Conservation (phyloP, 2,113 vertebrate species). For the Pipra filicauda region DNA sequence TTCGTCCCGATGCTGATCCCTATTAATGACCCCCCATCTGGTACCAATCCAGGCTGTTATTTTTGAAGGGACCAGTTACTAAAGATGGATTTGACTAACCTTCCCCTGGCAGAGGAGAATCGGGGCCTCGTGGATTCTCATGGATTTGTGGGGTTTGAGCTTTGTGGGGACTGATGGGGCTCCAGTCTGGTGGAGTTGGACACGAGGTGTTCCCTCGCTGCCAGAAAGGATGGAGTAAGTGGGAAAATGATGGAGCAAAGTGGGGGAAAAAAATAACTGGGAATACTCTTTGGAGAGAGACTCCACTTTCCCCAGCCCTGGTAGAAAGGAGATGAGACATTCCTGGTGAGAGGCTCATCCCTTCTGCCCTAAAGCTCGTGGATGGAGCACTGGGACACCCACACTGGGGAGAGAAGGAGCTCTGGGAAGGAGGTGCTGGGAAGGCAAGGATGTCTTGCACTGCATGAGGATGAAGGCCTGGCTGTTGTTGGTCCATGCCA, state of each 20-base stretch:
- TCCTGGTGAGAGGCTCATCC: neutral
- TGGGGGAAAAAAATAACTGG: neutral
- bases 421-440: neutral
- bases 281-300: neutral
- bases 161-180: neutral
- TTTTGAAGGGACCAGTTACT: neutral
- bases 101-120: neutral
- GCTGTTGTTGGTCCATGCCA: neutral
- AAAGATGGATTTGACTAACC: neutral
- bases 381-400: neutral
- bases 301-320: neutral
- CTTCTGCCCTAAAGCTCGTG: neutral
- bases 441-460: neutral
- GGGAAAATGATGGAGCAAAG: neutral
- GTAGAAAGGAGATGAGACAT: neutral
- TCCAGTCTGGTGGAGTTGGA: neutral
- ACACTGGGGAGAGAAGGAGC: neutral
- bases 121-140: neutral
- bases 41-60: neutral
- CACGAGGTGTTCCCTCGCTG: neutral
- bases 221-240: neutral
- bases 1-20: neutral
- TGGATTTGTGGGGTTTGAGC: neutral
- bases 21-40: neutral
- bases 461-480: neutral